Conservation (phyloP, 1,140 invertebrate species). For the Thereuonema tuberculata region DNA sequence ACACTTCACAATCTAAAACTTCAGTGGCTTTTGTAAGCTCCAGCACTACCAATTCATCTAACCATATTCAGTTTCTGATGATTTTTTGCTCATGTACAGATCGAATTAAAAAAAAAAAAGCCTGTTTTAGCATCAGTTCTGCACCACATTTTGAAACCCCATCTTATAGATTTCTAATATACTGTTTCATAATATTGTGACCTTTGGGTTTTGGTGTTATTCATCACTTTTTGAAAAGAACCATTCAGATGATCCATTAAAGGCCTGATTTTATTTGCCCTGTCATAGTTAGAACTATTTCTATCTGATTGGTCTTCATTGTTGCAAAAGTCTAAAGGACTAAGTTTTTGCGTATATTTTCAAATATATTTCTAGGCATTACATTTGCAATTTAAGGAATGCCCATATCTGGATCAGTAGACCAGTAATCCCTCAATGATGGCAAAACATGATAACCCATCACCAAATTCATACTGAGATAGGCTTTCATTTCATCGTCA, state of each 20-base stretch:
- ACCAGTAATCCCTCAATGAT: neutral
- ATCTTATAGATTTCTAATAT: slow-evolving; percentile 2
- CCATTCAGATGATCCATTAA: neutral
- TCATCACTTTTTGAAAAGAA: neutral
- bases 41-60: too few relatives aligned
- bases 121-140: neutral
- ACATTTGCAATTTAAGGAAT: neutral
- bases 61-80: too few relatives aligned
- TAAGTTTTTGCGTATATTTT: neutral
- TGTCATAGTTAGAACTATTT: neutral
- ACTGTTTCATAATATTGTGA: slow-evolving; percentile 1
- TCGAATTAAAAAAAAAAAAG: neutral
- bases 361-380: neutral
- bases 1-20: too few relatives aligned
- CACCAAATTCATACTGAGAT: neutral
- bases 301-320: neutral
- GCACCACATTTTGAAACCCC: slow-evolving; percentile 8
- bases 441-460: neutral
- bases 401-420: neutral
- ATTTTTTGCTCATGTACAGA: slow-evolving; percentile 3
- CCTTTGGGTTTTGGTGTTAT: slow-evolving; percentile 1
- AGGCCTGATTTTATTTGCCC: neutral
- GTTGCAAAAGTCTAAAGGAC: too few relatives aligned
- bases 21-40: too few relatives aligned
- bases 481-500: neutral